Evolutionary conservation across 2,888 invertebrate species (phyloP).

Genomic region (Scrobipalpa costella): DNA sequence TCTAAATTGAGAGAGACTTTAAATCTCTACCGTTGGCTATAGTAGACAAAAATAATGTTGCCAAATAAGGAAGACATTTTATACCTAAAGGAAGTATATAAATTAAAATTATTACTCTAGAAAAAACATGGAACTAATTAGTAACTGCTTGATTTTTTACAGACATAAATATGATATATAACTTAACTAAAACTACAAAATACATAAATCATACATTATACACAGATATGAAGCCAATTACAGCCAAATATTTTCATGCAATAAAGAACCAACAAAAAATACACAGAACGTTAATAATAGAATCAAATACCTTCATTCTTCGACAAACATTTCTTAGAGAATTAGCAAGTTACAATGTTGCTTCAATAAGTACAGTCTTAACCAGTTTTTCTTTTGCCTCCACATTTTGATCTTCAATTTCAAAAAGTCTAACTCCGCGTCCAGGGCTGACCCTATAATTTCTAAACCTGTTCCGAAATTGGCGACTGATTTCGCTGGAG

Average conservation of each 20-base stretch:
- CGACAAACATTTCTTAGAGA: neutral
- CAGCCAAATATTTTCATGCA: neutral
- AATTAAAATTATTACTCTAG: no score
- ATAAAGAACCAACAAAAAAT: neutral
- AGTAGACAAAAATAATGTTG: no score
- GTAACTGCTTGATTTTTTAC: no score
- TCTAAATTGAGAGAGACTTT: neutral
- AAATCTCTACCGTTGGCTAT: no score
- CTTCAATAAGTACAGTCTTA: neutral
- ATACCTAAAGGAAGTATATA: no score
- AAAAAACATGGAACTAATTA: no score
- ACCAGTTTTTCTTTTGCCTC: slow-evolving; percentile 23
- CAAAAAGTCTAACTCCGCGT: slow-evolving; percentile 51
- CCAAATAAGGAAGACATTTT: no score
- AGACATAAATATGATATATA: no score
- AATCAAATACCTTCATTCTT: neutral
- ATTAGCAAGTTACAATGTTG: neutral
- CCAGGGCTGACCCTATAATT: slow-evolving; percentile 72
- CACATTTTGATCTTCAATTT: slow-evolving; percentile 29
- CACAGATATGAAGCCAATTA: neutral
- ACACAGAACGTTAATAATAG: neutral
- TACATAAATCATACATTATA: neutral
- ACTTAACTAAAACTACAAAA: neutral
- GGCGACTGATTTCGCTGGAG: slow-evolving; percentile 69
- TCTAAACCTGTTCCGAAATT: slow-evolving; percentile 79